Evolutionary conservation across 1,140 invertebrate genomes (phyloP), one percentile per base, ranked within the genome.

Genomic region (Plutomurus gul): DNA sequence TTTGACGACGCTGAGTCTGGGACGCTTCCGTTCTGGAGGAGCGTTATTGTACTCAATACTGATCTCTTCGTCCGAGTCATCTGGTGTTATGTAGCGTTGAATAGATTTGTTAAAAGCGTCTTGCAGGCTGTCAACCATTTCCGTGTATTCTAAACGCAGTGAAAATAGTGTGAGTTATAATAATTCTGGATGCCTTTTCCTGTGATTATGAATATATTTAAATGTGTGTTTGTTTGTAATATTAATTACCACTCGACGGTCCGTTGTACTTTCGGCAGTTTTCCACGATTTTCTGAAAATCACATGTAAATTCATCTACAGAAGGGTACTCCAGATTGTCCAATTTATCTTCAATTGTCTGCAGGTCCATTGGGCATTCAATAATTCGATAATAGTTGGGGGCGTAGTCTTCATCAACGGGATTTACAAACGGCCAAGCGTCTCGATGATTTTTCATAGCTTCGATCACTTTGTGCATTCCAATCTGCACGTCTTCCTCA

Each of bases 231-330:
- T n/a, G n/a, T n/a, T n/a, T n/a, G n/a, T n/a, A n/a, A n/a, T n/a
- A n/a, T n/a, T n/a, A 86, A 87, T 88, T 87, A 96, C 95, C 95
- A 89, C 95, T 96, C 84, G 95, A 92, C 82, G 92, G 92, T 40
- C 95, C 95, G 90, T 97, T 96, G 85, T 96, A 97, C 65, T 95
- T 89, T 78, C 92, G 89, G 86, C 95, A 97, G 86, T 97, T 97
- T 82, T 95, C 93, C 11, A 96, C 92, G 85, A 97, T 96, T 46
- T 96, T 89, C 83, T 93, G 91, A 87, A 97, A 96, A 87, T 97
- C 95, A 3, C 90, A 90, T 85, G 93, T 92, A 86, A 97, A 96
- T 87, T 94, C 92, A 47, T 89, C 89, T 80, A 93, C 91, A 79
- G 90, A 92, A 33, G 91, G 90, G 84, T 97, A 97, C 77, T 91